Base-by-base conservation (phyloP, 2,113 vertebrate species). In the Pseudopodoces humilis region DNA sequence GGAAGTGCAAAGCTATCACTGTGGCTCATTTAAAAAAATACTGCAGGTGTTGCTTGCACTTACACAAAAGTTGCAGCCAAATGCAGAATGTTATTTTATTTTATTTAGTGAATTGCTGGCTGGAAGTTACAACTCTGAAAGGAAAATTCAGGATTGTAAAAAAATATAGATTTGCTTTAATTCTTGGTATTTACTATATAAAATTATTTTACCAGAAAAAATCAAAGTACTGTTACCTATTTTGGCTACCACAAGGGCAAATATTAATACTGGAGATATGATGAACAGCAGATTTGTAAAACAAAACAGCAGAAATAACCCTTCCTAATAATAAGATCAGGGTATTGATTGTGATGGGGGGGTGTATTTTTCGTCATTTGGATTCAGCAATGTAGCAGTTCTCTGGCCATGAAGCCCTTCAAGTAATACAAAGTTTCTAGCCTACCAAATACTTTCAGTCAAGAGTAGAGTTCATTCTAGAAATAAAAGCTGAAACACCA, bases 1-100 rank as follows among this genome's bases (percentile, higher is more conserved):
- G 98, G 97, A 98, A 97, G 96, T 71, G 77, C 92, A 86, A 82
- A 83, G 86, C 96, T 92, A 96, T 97, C 97, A 68, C 68, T 77
- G 93, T 56, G 90, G 93, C 77, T 96, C 93, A 71, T 97, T 97
- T 96, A 15, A 94, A 97, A 97, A 96, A 97, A 95, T 88, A 90
- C 95, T 72, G 39, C 43, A 23, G 92, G 96, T 83, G 80, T 95
- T 85, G 77, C 68, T 94, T 89, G 62, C 69, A 80, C 89, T 91
- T 93, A 84, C 79, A 87, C 75, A 19, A 30, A 93, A 94, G 93
- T 91, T 92, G 75, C 63, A 56, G 7, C 67, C 28, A 53, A 65
- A 81, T 71, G 37, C 39, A 30, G 39, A 72, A 74, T 0, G 0
- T 84, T 69, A 41, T 91, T 96, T 78, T 58, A 30, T 86, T 70